phyloP scores from a whole-genome alignment of 2,113 vertebrate species.

The Dromaius novaehollandiae region DNA sequence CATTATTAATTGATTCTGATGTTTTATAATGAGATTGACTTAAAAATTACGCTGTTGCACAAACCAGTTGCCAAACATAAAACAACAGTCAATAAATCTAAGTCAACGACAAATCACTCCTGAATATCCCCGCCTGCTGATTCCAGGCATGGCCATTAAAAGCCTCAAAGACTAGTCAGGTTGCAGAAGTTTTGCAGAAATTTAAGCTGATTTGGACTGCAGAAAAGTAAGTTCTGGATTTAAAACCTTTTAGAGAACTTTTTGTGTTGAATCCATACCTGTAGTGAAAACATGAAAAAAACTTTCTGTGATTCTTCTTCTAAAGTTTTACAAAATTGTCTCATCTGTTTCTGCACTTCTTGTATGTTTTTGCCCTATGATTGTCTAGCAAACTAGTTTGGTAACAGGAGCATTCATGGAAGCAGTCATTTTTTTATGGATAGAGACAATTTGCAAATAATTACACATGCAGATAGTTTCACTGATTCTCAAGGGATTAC shows the following conservation, averaged over 20 bases:
- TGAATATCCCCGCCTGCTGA: neutral
- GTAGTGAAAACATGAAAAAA: neutral
- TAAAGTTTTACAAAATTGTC: neutral
- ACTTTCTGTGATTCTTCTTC: neutral
- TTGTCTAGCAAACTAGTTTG: accelerated
- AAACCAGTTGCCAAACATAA: neutral
- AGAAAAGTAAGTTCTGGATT: neutral
- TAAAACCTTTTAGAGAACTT: neutral
- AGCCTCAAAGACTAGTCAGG: accelerated
- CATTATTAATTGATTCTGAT: neutral
- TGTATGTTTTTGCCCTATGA: neutral
- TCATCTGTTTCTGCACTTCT: accelerated
- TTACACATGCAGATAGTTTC: accelerated
- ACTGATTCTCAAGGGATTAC: neutral
- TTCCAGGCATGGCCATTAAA: neutral
- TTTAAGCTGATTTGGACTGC: no score
- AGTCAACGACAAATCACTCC: neutral
- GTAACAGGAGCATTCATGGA: accelerated
- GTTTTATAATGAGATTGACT: neutral
- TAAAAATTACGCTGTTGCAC: neutral
- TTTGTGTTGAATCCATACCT: neutral
- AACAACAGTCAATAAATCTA: neutral
- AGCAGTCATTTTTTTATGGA: accelerated
- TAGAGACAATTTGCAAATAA: neutral
- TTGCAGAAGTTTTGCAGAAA: neutral